These are phyloP conservation scores for Chamaea fasciata DNA, from an alignment of 2,113 vertebrate genomes.

Conservation along the genomic window DNA sequence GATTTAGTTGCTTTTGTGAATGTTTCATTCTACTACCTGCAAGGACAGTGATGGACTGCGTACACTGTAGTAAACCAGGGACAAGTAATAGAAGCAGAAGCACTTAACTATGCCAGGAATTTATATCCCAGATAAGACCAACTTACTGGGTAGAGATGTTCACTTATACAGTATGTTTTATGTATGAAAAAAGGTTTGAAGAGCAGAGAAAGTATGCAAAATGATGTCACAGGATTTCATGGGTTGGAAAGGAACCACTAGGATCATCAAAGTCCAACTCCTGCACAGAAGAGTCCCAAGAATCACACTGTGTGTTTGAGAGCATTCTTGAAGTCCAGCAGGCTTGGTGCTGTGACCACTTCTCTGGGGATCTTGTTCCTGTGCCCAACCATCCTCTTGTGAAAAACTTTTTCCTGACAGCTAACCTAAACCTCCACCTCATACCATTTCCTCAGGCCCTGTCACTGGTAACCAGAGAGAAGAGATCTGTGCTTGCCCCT, in stretches of 20 bases:
- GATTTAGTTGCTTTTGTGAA: background rate
- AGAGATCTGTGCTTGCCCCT: background rate
- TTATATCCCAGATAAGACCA: background rate
- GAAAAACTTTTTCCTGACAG: background rate
- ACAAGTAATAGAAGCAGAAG: too few relatives aligned
- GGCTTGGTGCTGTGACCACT: background rate
- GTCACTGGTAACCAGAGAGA: background rate
- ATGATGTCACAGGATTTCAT: background rate
- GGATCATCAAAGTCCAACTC: background rate
- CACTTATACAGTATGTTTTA: background rate
- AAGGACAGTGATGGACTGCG: background rate
- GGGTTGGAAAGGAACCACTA: background rate
- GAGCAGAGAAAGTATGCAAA: background rate
- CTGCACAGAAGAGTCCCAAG: background rate
- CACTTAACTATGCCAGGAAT: background rate
- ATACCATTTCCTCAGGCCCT: background rate
- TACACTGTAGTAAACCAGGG: background rate
- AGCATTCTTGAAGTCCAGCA: background rate
- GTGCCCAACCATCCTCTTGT: background rate
- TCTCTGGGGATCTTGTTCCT: background rate
- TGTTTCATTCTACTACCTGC: background rate
- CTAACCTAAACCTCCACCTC: background rate
- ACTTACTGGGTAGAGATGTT: background rate
- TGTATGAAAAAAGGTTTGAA: background rate
- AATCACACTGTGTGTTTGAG: background rate